Evolutionary conservation across 2,888 invertebrate species (phyloP), one percentile per base, ranked within the genome.

Genomic region (Crocallis elinguaria): DNA sequence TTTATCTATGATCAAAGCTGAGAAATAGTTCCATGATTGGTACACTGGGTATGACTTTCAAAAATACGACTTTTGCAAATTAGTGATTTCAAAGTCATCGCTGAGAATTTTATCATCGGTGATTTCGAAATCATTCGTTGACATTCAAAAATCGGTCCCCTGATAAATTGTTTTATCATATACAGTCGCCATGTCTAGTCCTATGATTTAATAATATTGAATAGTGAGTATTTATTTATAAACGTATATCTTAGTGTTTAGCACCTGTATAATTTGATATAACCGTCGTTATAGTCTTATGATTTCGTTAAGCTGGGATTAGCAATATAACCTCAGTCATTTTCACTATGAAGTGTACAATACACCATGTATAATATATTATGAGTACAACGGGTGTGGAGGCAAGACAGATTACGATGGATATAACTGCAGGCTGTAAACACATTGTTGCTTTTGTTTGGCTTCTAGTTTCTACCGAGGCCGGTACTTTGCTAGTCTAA

Each of bases 401-500:
- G 21, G 60, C 57, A 57, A 62, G 62, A 62, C 14, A 51, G 58
- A 63, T 69, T 70, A 69, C 69, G 67, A 67, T 66, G 73, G 67
- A 73, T 73, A 69, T 60, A 67, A 69, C 53, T 71, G 71, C 73
- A 71, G 67, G 67, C 63, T 65, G 63, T 73, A 69, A 73, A 63
- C 66, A 75, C 73, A 71, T 72, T 69, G 61, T 59, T 61, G 53
- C 33, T 16, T 59, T 73, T 75, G 67, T 75, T 62, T 62, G 86
- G 86, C 83, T 86, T 86, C 85, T 16, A 43, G 86, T 82, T 86
- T 86, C 85, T 16, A 43, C 51, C 81, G 77, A 81, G 82, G 83
- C 64, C 79, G 59, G 59, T 60, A 32, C 69, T 71, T 64, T 59
- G 46, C 63, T 49, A 60, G 71, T 75, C 75, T 84, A 82, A 80